Conservation (phyloP, 2,888 invertebrate species). For the Drosophila macrospina region DNA sequence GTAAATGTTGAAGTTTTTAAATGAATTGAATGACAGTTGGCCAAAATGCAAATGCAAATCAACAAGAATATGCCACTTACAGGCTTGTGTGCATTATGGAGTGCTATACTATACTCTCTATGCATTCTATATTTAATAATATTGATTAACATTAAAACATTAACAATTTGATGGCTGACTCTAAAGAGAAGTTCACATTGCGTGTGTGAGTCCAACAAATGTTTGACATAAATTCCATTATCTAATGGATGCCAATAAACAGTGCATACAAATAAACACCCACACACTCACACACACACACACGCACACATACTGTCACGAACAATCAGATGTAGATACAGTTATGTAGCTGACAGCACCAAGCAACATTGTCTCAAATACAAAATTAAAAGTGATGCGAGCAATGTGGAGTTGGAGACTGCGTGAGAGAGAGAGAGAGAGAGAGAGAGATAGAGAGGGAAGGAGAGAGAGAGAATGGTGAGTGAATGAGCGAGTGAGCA, state of each 20-base stretch:
- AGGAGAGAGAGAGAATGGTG: slow-evolving; percentile 1
- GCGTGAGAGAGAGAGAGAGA: not conserved
- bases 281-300: not conserved
- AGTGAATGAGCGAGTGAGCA: not conserved
- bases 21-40: slow-evolving; percentile 51
- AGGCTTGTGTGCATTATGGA: slow-evolving; percentile 2
- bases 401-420: not conserved
- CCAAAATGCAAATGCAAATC: slow-evolving; percentile 30
- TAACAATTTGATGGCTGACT: slow-evolving; percentile 1
- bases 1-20: slow-evolving; percentile 39
- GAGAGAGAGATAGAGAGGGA: not conserved
- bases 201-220: slow-evolving; percentile 46
- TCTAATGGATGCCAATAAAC: slow-evolving; percentile 79
- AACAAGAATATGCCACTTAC: slow-evolving; percentile 6
- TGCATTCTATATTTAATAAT: not conserved
- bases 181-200: slow-evolving; percentile 7
- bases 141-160: slow-evolving; percentile 5
- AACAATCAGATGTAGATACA: slow-evolving; percentile 56
- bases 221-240: slow-evolving; percentile 75
- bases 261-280: slow-evolving; percentile 24
- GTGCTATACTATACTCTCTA: not conserved
- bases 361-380: slow-evolving; percentile 62
- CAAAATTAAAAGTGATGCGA: slow-evolving; percentile 77
- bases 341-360: slow-evolving; percentile 68
- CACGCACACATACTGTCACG: not conserved